A percentile compares a stretch with the other conserved stretches of the same genome.
phyloP scores from a whole-genome alignment of 2,888 invertebrate species.

The Pandemis corylana region DNA sequence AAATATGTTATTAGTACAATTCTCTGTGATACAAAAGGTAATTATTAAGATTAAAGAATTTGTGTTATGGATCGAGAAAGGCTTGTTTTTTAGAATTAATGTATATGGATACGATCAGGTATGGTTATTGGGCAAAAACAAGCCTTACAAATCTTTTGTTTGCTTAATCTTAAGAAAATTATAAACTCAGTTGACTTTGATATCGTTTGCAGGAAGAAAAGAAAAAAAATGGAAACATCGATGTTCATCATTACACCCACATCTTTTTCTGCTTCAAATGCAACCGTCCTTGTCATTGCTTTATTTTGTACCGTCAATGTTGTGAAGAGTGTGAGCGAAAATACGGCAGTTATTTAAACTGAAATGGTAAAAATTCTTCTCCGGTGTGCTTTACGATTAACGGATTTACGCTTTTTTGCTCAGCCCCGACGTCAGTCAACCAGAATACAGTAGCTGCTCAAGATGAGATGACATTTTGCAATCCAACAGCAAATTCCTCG shows the following conservation, averaged over 20 bases:
- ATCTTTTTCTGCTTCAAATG: not conserved
- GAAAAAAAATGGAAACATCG: not conserved
- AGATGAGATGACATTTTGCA: not conserved
- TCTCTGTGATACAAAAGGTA: too few relatives aligned
- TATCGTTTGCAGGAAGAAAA: not conserved
- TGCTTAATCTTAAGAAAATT: too few relatives aligned
- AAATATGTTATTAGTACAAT: too few relatives aligned
- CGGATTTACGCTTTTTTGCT: slow-evolving; percentile 6
- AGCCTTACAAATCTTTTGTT: too few relatives aligned
- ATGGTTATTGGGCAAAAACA: too few relatives aligned
- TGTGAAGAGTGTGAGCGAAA: not conserved
- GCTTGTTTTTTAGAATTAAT: too few relatives aligned
- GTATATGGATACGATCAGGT: too few relatives aligned
- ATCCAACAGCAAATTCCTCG: not conserved
- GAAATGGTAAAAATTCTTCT: too few relatives aligned
- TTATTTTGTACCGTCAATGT: not conserved
- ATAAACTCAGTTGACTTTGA: too few relatives aligned
- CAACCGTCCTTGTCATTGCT: not conserved
- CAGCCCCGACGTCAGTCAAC: not conserved
- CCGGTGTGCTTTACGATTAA: not conserved
- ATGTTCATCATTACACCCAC: not conserved
- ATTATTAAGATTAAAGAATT: too few relatives aligned
- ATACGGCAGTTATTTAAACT: too few relatives aligned
- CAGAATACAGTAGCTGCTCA: not conserved
- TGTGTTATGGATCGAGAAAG: too few relatives aligned